phyloP scores from a whole-genome alignment of 2,113 vertebrate species.

The Ammodytes marinus region DNA sequence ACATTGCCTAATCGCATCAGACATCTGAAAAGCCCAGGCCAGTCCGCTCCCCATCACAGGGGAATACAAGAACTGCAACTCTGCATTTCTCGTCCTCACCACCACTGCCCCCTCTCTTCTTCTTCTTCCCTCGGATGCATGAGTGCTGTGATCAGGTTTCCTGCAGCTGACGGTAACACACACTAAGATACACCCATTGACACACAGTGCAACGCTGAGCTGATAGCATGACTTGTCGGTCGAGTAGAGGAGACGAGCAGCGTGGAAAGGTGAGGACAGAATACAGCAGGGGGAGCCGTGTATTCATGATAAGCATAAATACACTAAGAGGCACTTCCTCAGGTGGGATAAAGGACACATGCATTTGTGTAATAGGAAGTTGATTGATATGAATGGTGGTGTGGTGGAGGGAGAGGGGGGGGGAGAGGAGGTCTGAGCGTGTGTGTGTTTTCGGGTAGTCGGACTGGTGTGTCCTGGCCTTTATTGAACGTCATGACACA shows the following conservation, averaged over 20 bases:
- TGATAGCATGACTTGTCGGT: conserved; percentile 62
- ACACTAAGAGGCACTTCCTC: conserved; percentile 18
- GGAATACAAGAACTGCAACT: conserved; percentile 80
- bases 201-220: conserved; percentile 56
- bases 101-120: conserved; percentile 55
- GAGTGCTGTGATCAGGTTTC: conserved; percentile 83
- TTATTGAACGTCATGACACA: conserved; percentile 28
- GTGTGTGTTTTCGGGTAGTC: too few relatives aligned
- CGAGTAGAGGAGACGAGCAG: conserved; percentile 64
- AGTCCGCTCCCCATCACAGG: conserved; percentile 73
- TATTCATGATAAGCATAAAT: conserved; percentile 1
- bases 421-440: conserved; percentile 8
- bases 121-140: conserved; percentile 80
- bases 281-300: conserved; percentile 8
- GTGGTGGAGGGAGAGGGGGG: conserved; percentile 19
- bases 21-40: conserved; percentile 75
- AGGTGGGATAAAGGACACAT: conserved; percentile 54
- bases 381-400: conserved; percentile 31
- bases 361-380: conserved; percentile 36
- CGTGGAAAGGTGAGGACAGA: conserved; percentile 59
- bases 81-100: conserved; percentile 77
- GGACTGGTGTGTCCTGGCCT: too few relatives aligned
- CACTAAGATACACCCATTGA: conserved; percentile 53
- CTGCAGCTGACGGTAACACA: conserved; percentile 72
- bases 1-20: conserved; percentile 74